Evolutionary conservation across 2,797 vertebrate species (phyloP), one percentile per base, ranked within the genome.

Genomic region (Merluccius polli): DNA sequence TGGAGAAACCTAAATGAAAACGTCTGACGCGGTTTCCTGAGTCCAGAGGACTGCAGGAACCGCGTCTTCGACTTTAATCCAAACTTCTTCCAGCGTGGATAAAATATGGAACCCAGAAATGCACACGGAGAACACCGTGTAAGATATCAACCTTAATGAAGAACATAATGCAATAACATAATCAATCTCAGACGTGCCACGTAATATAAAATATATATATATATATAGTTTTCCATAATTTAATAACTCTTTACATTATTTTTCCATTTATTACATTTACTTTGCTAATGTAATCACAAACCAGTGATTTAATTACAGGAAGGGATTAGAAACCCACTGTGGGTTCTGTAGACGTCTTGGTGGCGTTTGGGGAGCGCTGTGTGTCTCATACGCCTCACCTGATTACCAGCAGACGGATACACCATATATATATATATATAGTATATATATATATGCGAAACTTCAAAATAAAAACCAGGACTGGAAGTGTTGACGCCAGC

Each of bases 291-390:
- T 59, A 59, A 59, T 59, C 52, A 59, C 52, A 59, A 59, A 59
- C 21, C 52, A 24, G n/a, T 59, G 52, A 59, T 59, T 59, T 59
- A 59, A 59, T 59, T 59, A 59, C n/a, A 13, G 18, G 11, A 18
- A 59, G n/a, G 52, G n/a, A 59, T 88, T 73, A 83, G n/a, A 35
- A 87, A 87, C 80, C 84, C 78, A 36, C 36, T 91, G 85, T 91
- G 90, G 85, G 52, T n/a, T 59, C 24, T 38, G 33, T 18, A n/a
- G n/a, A n/a, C n/a, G n/a, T 52, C 44, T 52, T 41, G 15, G 16
- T 21, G 44, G 44, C 15, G 44, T 52, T 52, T 21, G 44, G 44
- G 44, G 18, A 6, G 4, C 18, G 44, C 44, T 52, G 2, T 52
- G 16, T 52, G 44, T 16, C 18, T 18, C 44, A 21, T 52, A 21